Percentiles rank a stretch among this genome's conserved stretches.
Evolutionary conservation across 2,888 invertebrate species (phyloP).

Genomic region (Melinaea marsaeus): DNA sequence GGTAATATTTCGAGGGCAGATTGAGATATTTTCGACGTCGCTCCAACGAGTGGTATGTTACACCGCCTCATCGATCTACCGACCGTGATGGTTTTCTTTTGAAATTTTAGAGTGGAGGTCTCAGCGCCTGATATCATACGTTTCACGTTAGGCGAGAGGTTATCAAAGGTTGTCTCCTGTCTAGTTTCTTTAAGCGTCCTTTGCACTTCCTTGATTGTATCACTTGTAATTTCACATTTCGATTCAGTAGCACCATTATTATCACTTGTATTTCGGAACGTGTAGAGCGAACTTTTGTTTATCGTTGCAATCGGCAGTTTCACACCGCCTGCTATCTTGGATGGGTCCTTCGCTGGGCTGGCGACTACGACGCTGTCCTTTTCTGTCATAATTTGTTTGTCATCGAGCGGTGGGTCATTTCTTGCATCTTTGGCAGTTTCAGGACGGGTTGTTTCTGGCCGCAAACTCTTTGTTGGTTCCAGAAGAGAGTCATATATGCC

Average conservation of each 20-base stretch:
- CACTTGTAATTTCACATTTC: constrained; percentile 57
- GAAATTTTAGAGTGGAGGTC: constrained; percentile 62
- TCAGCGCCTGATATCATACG: constrained; percentile 78
- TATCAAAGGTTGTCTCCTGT: constrained; percentile 66
- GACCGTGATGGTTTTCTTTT: constrained; percentile 57
- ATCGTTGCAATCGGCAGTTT: constrained; percentile 64
- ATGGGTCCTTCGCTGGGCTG: constrained; percentile 50
- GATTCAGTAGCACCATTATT: constrained; percentile 51
- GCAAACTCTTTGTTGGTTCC: constrained; percentile 64
- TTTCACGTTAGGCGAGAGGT: constrained; percentile 80
- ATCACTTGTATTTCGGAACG: constrained; percentile 68
- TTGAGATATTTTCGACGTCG: constrained; percentile 73
- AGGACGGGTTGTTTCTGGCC: constrained; percentile 51
- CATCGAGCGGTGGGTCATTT: constrained; percentile 64
- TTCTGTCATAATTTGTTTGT: constrained; percentile 41
- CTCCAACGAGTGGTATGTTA: constrained; percentile 72
- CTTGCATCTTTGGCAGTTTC: constrained; percentile 73
- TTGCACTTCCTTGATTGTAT: constrained; percentile 51
- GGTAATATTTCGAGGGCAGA: constrained; percentile 68
- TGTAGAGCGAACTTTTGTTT: constrained; percentile 67
- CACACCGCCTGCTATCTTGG: constrained; percentile 61
- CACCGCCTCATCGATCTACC: constrained; percentile 60
- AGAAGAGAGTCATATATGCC: constrained; percentile 91
- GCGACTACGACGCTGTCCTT: constrained; percentile 38
- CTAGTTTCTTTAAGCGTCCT: constrained; percentile 58